Evolutionary conservation across 2,113 vertebrate genomes (phyloP).

Genomic region (Equus przewalskii): DNA sequence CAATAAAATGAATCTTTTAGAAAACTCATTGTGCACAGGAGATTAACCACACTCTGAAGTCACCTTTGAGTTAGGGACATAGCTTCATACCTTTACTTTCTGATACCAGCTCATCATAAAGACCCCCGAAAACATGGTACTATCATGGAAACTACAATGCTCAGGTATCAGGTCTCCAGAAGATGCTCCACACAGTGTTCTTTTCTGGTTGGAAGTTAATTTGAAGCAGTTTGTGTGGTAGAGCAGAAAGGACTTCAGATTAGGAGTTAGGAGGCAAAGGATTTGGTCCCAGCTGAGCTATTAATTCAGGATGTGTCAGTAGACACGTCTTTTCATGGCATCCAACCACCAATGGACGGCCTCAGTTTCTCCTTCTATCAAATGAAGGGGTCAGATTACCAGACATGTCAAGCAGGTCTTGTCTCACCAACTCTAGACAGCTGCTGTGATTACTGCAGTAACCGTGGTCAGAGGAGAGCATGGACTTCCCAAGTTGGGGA

Average conservation of each 20-base stretch:
- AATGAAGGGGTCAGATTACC: not conserved
- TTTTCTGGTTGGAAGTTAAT: not conserved
- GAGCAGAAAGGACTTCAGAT: not conserved
- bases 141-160: not conserved
- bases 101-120: constrained; percentile 17
- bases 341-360: not conserved
- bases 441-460: not conserved
- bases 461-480: not conserved
- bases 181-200: not conserved
- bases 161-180: not conserved
- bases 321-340: not conserved
- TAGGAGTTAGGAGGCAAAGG: not conserved
- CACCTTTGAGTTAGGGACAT: constrained; percentile 42
- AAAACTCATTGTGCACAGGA: constrained; percentile 68
- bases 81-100: constrained; percentile 3
- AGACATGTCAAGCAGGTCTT: not conserved
- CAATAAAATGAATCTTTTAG: constrained; percentile 69
- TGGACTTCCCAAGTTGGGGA: not conserved
- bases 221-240: not conserved
- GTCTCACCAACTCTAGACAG: not conserved
- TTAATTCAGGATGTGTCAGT: not conserved
- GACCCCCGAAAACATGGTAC: not conserved
- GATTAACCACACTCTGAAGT: constrained; percentile 70
- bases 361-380: not conserved
- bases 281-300: not conserved